Evolutionary conservation across 1,140 invertebrate species (phyloP), one percentile per base, ranked within the genome.

Genomic region (Listronotus oregonensis): DNA sequence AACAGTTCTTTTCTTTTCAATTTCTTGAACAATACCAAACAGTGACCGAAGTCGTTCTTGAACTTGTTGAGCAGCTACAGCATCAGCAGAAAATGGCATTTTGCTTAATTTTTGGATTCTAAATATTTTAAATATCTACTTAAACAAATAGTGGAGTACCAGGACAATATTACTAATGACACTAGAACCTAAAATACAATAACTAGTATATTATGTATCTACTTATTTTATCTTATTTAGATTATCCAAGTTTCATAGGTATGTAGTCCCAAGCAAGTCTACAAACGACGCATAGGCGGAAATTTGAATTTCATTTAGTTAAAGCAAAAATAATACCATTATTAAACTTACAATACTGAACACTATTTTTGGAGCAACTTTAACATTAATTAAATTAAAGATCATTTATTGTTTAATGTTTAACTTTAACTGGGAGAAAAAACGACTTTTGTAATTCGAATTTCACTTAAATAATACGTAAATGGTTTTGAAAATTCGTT

Each of bases 31-130:
- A 7, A 92, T 78, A 49, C 86, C 84, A 71, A 91, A 88, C 6
- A 95, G 80, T 34, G 88, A 86, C 74, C 92, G 89, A 11, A 95
- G 77, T 34, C 90, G 84, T 72, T 96, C 93, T 86, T 94, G 87
- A 49, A 90, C 89, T 83, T 90, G 90, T 71, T 88, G 86, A 2
- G 89, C 89, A 8, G 90, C 90, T 50, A 86, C 65, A 49, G 79
- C 85, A 77, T 93, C 90, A 54, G 89, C 86, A 43, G 89, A 89
- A 57, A 90, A 85, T 27, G 89, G 87, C 90, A 91, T 91, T 73
- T 82, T 70, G 60, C 14, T 42, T 58, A 14, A 59, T 52, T 37
- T 52, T 56, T 56, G 18, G 9, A 44, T 27, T 31, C 62, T 10
- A 40, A 18, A 12, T 67, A 8, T 55, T 66, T 52, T 39, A 61